These are phyloP conservation scores for Acestrorhynchus altus DNA, from an alignment of 2,797 vertebrate genomes.

Conservation along the genomic window DNA sequence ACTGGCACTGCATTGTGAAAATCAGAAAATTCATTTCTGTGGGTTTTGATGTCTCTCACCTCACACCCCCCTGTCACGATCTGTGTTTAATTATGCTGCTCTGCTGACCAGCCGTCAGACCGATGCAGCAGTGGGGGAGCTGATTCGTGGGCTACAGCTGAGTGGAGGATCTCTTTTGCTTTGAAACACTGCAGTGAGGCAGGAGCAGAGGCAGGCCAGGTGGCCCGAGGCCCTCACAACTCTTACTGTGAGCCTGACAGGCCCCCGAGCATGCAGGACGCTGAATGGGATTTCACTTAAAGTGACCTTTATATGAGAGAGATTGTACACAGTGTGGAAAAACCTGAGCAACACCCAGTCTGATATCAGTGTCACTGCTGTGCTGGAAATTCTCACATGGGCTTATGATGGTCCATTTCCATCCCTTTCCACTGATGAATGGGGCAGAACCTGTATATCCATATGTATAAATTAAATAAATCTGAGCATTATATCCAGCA, in stretches of 20 bases:
- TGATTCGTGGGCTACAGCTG: slow-evolving; percentile 51
- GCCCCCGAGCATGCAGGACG: slow-evolving; percentile 4
- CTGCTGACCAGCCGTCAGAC: slow-evolving; percentile 54
- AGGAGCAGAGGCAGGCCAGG: slow-evolving; percentile 54
- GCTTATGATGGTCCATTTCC: too few relatives aligned
- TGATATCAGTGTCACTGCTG: too few relatives aligned
- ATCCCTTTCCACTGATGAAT: too few relatives aligned
- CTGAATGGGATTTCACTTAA: neutral
- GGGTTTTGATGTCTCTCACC: slow-evolving; percentile 20
- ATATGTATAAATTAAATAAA: too few relatives aligned
- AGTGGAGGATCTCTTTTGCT: neutral
- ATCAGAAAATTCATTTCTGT: slow-evolving; percentile 15
- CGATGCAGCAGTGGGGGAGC: slow-evolving; percentile 54
- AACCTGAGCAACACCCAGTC: too few relatives aligned
- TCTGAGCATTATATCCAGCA: too few relatives aligned
- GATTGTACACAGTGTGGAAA: too few relatives aligned
- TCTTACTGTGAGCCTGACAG: slow-evolving; percentile 61
- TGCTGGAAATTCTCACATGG: too few relatives aligned
- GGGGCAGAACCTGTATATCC: too few relatives aligned
- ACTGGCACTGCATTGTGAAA: neutral
- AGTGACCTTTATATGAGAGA: slow-evolving; percentile 59
- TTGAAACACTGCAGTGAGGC: slow-evolving; percentile 51
- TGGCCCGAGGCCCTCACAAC: slow-evolving; percentile 68
- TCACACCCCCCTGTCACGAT: slow-evolving; percentile 41
- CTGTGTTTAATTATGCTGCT: slow-evolving; percentile 34